Percentiles rank a stretch among this genome's conserved stretches.
Conservation (phyloP, 2,797 vertebrate species). For the Bradypodion ventrale region DNA sequence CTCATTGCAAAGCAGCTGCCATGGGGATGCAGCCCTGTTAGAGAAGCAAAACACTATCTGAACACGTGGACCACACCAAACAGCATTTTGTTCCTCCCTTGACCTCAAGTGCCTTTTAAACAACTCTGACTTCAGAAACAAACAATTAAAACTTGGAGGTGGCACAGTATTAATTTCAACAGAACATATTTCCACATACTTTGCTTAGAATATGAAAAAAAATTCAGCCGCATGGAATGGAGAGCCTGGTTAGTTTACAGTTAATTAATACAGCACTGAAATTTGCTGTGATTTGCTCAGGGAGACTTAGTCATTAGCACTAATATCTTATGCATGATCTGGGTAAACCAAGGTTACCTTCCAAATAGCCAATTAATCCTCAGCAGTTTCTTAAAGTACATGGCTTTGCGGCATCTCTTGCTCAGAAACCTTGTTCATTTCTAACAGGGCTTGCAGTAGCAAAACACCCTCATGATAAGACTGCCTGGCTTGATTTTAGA, state of each 20-base stretch:
- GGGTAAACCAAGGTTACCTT: conserved; percentile 1
- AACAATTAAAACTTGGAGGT: neutral
- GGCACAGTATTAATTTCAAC: neutral
- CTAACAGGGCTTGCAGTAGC: neutral
- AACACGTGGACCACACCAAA: too few species aligned
- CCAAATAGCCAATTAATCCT: neutral
- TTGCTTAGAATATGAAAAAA: conserved; percentile 17
- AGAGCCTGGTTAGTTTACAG: conserved; percentile 25
- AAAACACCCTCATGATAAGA: conserved; percentile 3
- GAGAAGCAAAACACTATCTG: too few species aligned
- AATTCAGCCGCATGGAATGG: conserved; percentile 1
- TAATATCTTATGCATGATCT: neutral
- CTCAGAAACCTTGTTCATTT: conserved; percentile 8
- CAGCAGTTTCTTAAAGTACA: neutral
- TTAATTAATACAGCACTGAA: conserved; percentile 14
- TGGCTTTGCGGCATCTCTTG: conserved; percentile 1
- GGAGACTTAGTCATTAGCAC: conserved; percentile 26
- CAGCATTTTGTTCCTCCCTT: too few species aligned
- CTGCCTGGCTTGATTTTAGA: conserved; percentile 31
- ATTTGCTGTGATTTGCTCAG: conserved; percentile 41
- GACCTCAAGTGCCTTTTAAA: too few species aligned
- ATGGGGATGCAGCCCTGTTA: too few species aligned
- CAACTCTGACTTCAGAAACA: neutral
- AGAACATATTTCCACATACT: conserved; percentile 9
- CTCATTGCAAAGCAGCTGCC: too few species aligned